Evolutionary conservation across 2,888 invertebrate species (phyloP), one percentile per base, ranked within the genome.

Genomic region (Platycheirus albimanus): DNA sequence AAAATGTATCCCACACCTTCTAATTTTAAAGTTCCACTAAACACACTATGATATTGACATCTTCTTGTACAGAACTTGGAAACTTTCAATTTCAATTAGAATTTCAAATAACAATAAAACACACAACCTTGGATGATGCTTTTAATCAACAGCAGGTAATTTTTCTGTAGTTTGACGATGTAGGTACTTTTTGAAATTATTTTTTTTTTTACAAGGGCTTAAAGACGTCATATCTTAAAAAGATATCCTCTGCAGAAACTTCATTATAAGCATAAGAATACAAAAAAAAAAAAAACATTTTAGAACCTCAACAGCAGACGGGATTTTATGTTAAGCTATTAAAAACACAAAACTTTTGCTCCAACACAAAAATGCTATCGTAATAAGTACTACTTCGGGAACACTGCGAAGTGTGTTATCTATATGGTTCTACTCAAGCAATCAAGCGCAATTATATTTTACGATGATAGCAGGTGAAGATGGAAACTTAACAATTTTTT

Each of bases 381-480:
- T n/a, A n/a, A n/a, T 4, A 24, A 24, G 24, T 24, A 24, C 24
- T 24, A n/a, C 5, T 24, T 4, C 24, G 7, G 17, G 1, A 41
- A 43, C 1, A 8, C 8, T 17, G 1, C 11, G n/a, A 20, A 24
- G 7, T 47, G 6, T 45, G 3, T 7, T 49, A 13, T 24, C 7
- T 49, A 8, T 8, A 33, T 33, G 7, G 8, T 3, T 13, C 7
- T n/a, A 7, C 47, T 47, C n/a, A n/a, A n/a, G 47, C 0, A 47
- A 20, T 47, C 11, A 20, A 47, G 20, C 49, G 49, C 24, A 24
- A 49, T 49, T 49, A 13, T 24, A 49, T 47, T 24, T 24, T n/a
- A 33, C 30, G 30, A 33, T 33, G 5, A 8, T 33, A 47, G 20
- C n/a, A 49, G 47, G 20, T 45, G 17, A 20, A 45, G 20, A 45